Evolutionary conservation across 2,797 vertebrate genomes (phyloP), one percentile per base, ranked within the genome.

Genomic region (Pristis pectinata): DNA sequence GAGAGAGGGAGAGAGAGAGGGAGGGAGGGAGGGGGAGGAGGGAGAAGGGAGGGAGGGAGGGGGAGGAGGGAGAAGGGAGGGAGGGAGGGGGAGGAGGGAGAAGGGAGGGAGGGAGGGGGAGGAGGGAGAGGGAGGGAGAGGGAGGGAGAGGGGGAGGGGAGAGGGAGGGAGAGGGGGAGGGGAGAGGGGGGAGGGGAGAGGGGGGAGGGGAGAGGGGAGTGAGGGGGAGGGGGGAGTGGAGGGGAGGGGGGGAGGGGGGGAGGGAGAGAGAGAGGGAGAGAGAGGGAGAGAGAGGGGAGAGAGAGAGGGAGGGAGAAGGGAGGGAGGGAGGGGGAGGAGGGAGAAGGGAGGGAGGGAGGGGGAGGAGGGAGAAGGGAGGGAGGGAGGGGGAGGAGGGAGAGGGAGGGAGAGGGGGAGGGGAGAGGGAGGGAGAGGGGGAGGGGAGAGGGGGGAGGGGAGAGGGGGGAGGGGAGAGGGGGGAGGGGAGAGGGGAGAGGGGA

Each of bases 91-190:
- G 15, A 15, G 15, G 15, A 7, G 15, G 61, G 15, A 61, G 64
- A 61, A 41, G 70, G 67, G 70, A 37, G 17, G 41, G 49, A 61
- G 67, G 93, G 94, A 91, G 93, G 93, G 22, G 24, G 17, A 27
- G 34, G 44, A 17, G 44, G 95, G 94, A 61, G 94, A 93, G 79
- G 94, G 95, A 76, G 94, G 59, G 64, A 79, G 49, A 34, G 74
- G 13, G 24, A 49, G 74, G 30, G 41, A 82, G 41, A 83, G 41
- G 2, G 41, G 17, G 61, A 67, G 67, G 94, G 56, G 22, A 67
- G 82, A 8, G 89, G 72, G 22, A 34, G 94, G 94, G 74, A 59
- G 76, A n/a, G 85, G 15, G 49, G 56, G 27, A 93, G 7, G 24
- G 56, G 19, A 15, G 76, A 72, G 37, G 8, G 77, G 82, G 83